phyloP scores from a whole-genome alignment of 2,797 vertebrate genomes.

The Neosilurus mollespiculum region DNA sequence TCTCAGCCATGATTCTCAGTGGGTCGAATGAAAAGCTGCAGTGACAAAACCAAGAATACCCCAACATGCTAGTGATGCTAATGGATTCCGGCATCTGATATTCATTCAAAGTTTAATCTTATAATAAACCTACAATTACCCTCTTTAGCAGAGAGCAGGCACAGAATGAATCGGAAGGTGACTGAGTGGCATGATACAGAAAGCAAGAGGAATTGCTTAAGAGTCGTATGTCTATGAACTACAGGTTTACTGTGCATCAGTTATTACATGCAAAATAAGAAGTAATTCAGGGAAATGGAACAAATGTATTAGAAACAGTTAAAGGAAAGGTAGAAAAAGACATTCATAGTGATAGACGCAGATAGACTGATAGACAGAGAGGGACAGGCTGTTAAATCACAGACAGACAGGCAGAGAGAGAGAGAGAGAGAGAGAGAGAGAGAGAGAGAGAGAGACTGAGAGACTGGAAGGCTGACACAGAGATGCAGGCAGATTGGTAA shows the following conservation, averaged over 20 bases:
- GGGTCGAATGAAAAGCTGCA: not conserved
- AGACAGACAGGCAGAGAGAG: not conserved
- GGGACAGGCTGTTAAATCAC: not conserved
- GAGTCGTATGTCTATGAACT: not conserved
- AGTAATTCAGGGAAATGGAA: not conserved
- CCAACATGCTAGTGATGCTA: not conserved
- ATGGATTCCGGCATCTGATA: not conserved
- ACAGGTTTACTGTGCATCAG: not conserved
- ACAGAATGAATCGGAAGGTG: not conserved
- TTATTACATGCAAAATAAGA: not conserved
- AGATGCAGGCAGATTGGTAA: not conserved
- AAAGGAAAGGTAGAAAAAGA: not conserved
- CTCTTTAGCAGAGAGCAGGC: not conserved
- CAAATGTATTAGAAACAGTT: not conserved
- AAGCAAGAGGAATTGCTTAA: not conserved
- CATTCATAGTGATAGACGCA: no score
- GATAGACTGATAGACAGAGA: not conserved
- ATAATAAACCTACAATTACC: not conserved
- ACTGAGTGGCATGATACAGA: not conserved
- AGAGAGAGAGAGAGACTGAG: not conserved
- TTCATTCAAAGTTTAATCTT: not conserved
- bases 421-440: not conserved
- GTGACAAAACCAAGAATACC: not conserved
- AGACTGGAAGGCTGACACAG: not conserved
- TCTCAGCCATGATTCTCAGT: not conserved